Percentiles rank a stretch among this genome's conserved stretches.
Evolutionary conservation across 2,888 invertebrate genomes (phyloP).

Genomic region (Phania funesta): DNA sequence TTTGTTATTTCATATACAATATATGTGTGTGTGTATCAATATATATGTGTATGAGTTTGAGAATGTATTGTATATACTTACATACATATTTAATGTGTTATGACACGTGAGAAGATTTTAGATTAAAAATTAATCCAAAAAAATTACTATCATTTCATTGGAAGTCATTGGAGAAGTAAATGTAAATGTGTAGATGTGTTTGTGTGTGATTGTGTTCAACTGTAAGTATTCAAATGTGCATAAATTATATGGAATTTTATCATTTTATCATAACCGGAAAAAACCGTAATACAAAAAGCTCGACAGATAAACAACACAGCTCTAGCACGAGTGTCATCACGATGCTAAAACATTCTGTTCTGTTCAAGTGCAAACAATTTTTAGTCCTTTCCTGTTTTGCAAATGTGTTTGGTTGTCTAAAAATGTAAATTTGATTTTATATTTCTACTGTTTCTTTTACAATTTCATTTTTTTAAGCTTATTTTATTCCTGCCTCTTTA

Average conservation of each 20-base stretch:
- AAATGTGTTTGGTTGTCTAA: too few species aligned
- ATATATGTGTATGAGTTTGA: neutral
- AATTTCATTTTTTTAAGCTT: neutral
- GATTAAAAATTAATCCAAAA: slow-evolving; percentile 53
- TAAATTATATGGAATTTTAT: slow-evolving; percentile 44
- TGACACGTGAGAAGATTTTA: slow-evolving; percentile 61
- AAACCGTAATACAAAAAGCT: slow-evolving; percentile 6
- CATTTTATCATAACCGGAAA: slow-evolving; percentile 35
- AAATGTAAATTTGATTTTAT: slow-evolving; percentile 54
- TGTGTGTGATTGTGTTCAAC: neutral
- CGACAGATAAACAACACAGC: neutral
- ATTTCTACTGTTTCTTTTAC: slow-evolving; percentile 24
- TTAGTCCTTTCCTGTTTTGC: too few species aligned
- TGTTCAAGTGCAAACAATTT: too few species aligned
- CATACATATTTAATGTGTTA: slow-evolving; percentile 47
- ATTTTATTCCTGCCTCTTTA: neutral
- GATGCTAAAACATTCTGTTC: too few species aligned
- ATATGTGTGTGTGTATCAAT: neutral
- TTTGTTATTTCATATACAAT: neutral
- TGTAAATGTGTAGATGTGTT: neutral
- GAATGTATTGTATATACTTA: neutral
- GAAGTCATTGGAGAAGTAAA: slow-evolving; percentile 12
- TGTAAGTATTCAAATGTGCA: slow-evolving; percentile 39
- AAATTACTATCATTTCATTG: slow-evolving; percentile 24
- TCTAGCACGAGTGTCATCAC: too few species aligned